Conservation (phyloP, 2,888 invertebrate species). For the Lasioglossum morio region DNA sequence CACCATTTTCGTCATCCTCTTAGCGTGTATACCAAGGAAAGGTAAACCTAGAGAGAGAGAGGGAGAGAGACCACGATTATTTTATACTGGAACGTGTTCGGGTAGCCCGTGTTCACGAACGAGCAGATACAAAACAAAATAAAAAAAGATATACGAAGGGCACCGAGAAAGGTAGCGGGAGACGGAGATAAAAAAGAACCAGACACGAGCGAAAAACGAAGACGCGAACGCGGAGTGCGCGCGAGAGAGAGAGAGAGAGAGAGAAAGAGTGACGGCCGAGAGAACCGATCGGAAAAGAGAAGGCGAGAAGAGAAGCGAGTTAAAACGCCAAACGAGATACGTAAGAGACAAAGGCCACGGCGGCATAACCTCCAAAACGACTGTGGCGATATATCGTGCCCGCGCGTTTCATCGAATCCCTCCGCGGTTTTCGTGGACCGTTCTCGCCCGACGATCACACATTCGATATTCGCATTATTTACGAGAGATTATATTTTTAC, state of each 20-base stretch:
- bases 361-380: slow-evolving; percentile 78
- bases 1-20: slow-evolving; percentile 63
- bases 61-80: slow-evolving; percentile 40
- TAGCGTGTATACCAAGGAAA: slow-evolving; percentile 60
- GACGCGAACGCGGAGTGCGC: not conserved
- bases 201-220: slow-evolving; percentile 39
- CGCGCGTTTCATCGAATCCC: slow-evolving; percentile 42
- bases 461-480: slow-evolving; percentile 34
- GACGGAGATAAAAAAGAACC: slow-evolving; percentile 21
- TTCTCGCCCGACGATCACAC: slow-evolving; percentile 16
- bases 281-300: slow-evolving; percentile 48
- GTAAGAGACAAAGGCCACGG: slow-evolving; percentile 73
- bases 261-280: slow-evolving; percentile 17
- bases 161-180: slow-evolving; percentile 32
- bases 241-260: not conserved
- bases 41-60: not conserved
- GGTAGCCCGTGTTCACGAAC: not conserved
- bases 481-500: slow-evolving; percentile 67
- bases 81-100: slow-evolving; percentile 50
- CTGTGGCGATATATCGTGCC: slow-evolving; percentile 40
- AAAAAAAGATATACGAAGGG: slow-evolving; percentile 57
- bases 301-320: slow-evolving; percentile 56
- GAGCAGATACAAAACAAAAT: slow-evolving; percentile 32
- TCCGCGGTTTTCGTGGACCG: slow-evolving; percentile 38
- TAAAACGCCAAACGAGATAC: slow-evolving; percentile 64